Percentiles rank a stretch among this genome's conserved stretches.
Evolutionary conservation across 2,888 invertebrate genomes (phyloP).

Genomic region (Hololepta plana): DNA sequence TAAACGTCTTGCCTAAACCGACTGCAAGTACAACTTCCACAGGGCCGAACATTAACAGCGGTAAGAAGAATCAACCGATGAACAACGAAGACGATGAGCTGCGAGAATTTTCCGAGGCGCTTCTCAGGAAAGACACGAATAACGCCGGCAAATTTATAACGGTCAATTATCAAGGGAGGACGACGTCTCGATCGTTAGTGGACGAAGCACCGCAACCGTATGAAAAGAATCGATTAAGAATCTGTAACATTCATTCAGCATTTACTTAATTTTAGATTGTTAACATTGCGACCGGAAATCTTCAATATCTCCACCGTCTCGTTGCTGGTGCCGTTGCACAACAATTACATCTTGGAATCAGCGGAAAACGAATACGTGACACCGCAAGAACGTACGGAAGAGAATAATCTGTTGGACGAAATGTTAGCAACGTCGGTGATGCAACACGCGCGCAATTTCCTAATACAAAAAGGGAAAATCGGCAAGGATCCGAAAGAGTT

Average conservation of each 20-base stretch:
- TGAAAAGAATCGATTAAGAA: constrained; percentile 22
- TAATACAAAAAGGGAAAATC: constrained; percentile 36
- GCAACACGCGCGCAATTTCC: constrained; percentile 47
- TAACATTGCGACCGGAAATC: constrained; percentile 41
- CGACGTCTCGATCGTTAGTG: constrained; percentile 43
- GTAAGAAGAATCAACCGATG: too few relatives aligned
- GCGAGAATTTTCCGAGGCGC: constrained; percentile 43
- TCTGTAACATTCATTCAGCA: constrained; percentile 4
- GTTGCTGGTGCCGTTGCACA: constrained; percentile 52
- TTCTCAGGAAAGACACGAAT: constrained; percentile 53
- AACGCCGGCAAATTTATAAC: constrained; percentile 53
- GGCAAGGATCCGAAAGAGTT: constrained; percentile 49
- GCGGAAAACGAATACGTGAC: constrained; percentile 60
- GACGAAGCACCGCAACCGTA: constrained; percentile 65
- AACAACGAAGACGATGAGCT: constrained; percentile 21
- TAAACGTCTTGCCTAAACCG: too few relatives aligned
- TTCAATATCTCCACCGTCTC: constrained; percentile 55
- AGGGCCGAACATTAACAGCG: constrained; percentile 1
- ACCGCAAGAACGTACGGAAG: constrained; percentile 55
- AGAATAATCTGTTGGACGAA: constrained; percentile 60
- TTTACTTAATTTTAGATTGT: constrained; percentile 33
- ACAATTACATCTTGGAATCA: constrained; percentile 71
- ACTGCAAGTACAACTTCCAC: not conserved
- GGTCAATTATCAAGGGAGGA: constrained; percentile 57
- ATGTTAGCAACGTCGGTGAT: constrained; percentile 63